phyloP scores from a whole-genome alignment of 2,113 vertebrate species.

The Sylvietta virens region DNA sequence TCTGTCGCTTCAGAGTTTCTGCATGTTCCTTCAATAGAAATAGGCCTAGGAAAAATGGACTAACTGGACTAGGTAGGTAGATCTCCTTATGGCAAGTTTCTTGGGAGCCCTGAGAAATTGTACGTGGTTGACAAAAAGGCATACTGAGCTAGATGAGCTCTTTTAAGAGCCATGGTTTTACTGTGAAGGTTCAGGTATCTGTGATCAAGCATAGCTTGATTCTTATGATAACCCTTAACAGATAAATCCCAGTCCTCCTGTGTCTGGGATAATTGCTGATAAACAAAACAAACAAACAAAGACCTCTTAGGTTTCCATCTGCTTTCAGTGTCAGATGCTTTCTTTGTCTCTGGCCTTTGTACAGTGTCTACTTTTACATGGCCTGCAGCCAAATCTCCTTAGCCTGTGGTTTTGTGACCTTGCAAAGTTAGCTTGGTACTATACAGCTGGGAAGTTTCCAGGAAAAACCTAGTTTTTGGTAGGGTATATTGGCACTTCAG shows the following conservation, averaged over 20 bases:
- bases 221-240: not conserved
- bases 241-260: not conserved
- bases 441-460: not conserved
- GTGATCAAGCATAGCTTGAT: not conserved
- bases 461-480: not conserved
- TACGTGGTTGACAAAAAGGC: not conserved
- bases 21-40: not conserved
- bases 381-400: not conserved
- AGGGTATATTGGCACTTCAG: not conserved
- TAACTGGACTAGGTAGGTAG: not conserved
- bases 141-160: not conserved
- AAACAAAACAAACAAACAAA: conserved; percentile 51
- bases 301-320: conserved; percentile 28
- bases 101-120: not conserved
- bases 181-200: not conserved
- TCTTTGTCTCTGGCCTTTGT: not conserved
- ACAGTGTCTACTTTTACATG: not conserved
- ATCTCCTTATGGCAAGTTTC: not conserved
- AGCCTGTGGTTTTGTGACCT: not conserved
- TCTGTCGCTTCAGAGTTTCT: not conserved
- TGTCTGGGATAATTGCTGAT: conserved; percentile 12
- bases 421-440: not conserved
- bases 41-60: not conserved
- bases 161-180: not conserved
- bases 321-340: not conserved